A percentile compares a stretch with the other conserved stretches of the same genome.
Evolutionary conservation across 2,113 vertebrate species (phyloP).

Genomic region (Numenius arquata): DNA sequence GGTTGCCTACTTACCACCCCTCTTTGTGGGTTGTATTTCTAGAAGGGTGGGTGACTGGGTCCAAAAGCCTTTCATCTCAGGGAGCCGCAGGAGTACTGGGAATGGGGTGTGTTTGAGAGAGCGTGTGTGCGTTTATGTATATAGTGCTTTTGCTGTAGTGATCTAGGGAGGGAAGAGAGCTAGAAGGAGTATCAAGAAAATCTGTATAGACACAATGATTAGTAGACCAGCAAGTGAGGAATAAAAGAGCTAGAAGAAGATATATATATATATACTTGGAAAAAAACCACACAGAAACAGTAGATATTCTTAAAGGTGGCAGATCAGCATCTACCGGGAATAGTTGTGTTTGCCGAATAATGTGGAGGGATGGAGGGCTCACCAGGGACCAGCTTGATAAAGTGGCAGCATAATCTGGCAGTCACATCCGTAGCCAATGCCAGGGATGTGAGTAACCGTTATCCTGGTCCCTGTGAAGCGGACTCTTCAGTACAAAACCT

Average conservation of each 20-base stretch:
- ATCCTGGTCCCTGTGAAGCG: background rate
- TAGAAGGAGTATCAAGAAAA: background rate
- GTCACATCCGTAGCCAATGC: background rate
- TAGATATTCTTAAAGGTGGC: background rate
- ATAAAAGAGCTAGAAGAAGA: background rate
- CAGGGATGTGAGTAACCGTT: background rate
- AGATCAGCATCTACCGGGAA: background rate
- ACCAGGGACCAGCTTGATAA: background rate
- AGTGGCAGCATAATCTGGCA: background rate
- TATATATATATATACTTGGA: background rate
- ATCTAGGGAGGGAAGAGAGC: background rate
- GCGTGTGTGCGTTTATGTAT: background rate
- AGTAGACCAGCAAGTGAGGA: background rate
- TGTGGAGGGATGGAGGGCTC: background rate
- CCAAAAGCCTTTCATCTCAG: background rate
- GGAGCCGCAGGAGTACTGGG: background rate
- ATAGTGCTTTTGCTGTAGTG: background rate
- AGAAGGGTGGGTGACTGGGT: fast-evolving
- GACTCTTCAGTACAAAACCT: background rate
- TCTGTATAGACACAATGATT: background rate
- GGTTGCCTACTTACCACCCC: background rate
- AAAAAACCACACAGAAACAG: background rate
- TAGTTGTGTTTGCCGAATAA: fast-evolving
- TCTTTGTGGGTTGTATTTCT: background rate
- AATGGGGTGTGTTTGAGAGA: background rate